Evolutionary conservation across 2,113 vertebrate genomes (phyloP).

Genomic region (Thamnophis sirtalis): DNA sequence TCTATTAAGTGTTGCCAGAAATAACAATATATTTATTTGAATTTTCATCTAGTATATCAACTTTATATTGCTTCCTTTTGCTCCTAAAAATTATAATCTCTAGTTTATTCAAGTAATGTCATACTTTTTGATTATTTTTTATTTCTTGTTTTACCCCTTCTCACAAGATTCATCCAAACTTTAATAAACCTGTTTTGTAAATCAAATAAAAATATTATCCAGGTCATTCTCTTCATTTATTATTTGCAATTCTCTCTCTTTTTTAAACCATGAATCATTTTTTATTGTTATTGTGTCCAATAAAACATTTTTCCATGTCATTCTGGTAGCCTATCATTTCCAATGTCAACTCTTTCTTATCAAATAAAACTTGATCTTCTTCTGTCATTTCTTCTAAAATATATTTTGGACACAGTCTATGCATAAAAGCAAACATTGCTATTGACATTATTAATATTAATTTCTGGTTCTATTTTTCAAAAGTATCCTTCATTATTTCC

Average conservation of each 20-base stretch:
- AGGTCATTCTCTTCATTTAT: neutral
- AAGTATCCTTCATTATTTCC: neutral
- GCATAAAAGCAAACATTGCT: neutral
- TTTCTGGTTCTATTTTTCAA: neutral
- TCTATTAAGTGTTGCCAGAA: neutral
- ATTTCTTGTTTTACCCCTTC: neutral
- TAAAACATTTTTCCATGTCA: neutral
- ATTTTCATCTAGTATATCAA: neutral
- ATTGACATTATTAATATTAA: neutral
- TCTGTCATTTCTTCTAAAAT: neutral
- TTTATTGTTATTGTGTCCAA: neutral
- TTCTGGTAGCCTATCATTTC: neutral
- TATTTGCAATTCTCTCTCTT: neutral
- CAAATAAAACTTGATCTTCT: neutral
- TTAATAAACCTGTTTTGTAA: neutral
- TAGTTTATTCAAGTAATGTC: neutral
- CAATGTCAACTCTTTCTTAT: neutral
- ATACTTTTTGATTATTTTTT: neutral
- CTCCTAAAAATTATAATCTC: neutral
- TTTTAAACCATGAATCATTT: neutral
- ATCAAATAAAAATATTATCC: neutral
- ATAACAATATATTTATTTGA: neutral
- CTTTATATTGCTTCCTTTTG: neutral
- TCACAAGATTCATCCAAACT: neutral
- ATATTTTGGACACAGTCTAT: neutral